Percentiles rank a stretch among this genome's conserved stretches.
These are phyloP conservation scores for Pseudopleuronectes americanus DNA, from an alignment of 2,797 vertebrate species.

Conservation along the genomic window DNA sequence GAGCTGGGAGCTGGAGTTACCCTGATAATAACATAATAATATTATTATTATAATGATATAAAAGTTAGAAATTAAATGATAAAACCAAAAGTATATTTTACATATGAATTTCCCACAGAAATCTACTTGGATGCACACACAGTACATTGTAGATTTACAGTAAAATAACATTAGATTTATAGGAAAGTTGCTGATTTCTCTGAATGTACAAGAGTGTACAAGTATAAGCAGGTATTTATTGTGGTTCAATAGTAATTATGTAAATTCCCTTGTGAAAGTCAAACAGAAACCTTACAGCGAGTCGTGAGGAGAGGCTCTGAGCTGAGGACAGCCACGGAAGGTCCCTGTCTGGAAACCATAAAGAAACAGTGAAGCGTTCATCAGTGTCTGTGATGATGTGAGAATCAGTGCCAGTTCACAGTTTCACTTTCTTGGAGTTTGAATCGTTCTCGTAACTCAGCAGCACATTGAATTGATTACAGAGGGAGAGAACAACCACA, in stretches of 20 bases:
- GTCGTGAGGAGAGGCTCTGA: constrained; percentile 27
- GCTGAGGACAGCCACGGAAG: constrained; percentile 32
- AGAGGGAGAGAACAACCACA: constrained; percentile 39
- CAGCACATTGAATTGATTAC: constrained; percentile 54
- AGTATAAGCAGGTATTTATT: neutral
- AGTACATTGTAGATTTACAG: neutral
- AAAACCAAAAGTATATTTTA: neutral
- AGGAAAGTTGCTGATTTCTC: neutral
- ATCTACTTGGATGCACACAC: neutral
- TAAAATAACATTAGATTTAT: too few species aligned
- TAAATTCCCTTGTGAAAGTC: neutral
- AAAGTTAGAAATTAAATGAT: too few species aligned
- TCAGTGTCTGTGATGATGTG: neutral
- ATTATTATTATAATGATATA: neutral
- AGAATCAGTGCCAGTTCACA: neutral
- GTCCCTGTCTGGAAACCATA: constrained; percentile 70
- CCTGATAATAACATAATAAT: constrained; percentile 30
- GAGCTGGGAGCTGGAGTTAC: neutral
- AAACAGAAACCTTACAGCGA: constrained; percentile 53
- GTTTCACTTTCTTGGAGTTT: constrained; percentile 23
- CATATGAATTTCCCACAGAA: too few species aligned
- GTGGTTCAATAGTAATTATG: too few species aligned
- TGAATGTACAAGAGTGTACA: neutral
- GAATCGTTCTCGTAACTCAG: constrained; percentile 12
- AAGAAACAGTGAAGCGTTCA: constrained; percentile 33